Conservation (phyloP, 1,140 invertebrate genomes). For the Gerris buenoi region DNA sequence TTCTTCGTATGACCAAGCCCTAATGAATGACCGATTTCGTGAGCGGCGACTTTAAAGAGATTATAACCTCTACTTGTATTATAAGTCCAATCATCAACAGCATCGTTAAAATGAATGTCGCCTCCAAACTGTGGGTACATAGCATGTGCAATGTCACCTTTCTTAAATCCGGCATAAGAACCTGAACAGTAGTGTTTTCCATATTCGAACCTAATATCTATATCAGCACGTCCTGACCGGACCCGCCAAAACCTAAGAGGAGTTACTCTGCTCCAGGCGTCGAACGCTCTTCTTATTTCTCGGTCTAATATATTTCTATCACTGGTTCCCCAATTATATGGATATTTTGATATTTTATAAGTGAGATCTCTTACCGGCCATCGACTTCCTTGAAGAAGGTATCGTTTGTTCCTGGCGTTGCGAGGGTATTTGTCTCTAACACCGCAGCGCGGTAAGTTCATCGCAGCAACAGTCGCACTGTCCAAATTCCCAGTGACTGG, state of each 20-base stretch:
- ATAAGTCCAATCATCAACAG: conserved; percentile 71
- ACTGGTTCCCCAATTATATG: conserved; percentile 49
- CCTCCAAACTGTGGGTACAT: conserved; percentile 90
- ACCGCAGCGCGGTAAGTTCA: conserved; percentile 70
- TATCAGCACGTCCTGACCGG: conserved; percentile 50
- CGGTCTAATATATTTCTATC: conserved; percentile 54
- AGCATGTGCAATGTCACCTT: conserved; percentile 78
- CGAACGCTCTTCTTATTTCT: conserved; percentile 66
- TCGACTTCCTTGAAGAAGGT: conserved; percentile 77
- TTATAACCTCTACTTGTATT: conserved; percentile 62
- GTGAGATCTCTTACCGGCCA: conserved; percentile 79
- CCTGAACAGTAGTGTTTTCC: conserved; percentile 86
- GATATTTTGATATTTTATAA: conserved; percentile 81
- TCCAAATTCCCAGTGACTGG: conserved; percentile 69
- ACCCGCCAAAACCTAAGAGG: conserved; percentile 66
- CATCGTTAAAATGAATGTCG: conserved; percentile 85
- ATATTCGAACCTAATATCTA: conserved; percentile 73
- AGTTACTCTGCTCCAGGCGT: conserved; percentile 70
- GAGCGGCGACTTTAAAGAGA: conserved; percentile 87
- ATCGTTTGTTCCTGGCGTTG: conserved; percentile 57
- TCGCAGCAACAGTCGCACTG: conserved; percentile 52
- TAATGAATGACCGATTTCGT: conserved; percentile 88
- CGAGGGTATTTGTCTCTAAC: conserved; percentile 73
- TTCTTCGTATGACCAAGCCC: conserved; percentile 81
- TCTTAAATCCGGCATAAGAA: conserved; percentile 82